These are phyloP conservation scores for Mylabris phalerata DNA, from an alignment of 1,140 invertebrate species.

Conservation along the genomic window DNA sequence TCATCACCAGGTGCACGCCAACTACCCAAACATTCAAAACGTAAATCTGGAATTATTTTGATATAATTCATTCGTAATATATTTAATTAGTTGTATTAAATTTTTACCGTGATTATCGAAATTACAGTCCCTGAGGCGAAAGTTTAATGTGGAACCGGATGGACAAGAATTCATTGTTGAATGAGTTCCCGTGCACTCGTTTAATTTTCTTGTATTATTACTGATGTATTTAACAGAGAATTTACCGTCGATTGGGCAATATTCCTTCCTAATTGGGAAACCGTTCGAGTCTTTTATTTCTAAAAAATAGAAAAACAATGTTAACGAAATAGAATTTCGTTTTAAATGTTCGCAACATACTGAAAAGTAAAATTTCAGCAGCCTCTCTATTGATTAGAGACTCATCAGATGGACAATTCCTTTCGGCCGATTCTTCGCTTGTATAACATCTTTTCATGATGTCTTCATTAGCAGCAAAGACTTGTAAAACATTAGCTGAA, in stretches of 20 bases:
- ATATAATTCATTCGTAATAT: neutral
- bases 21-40: conserved; percentile 61
- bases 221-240: conserved; percentile 56
- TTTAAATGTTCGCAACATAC: conserved; percentile 38
- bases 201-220: conserved; percentile 47
- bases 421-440: conserved; percentile 51
- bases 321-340: neutral
- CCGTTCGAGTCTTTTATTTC: conserved; percentile 49
- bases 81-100: neutral
- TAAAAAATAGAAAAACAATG: conserved; percentile 27
- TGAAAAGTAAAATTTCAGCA: conserved; percentile 49
- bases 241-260: conserved; percentile 59
- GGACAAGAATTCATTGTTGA: conserved; percentile 60
- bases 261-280: conserved; percentile 49
- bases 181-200: conserved; percentile 49
- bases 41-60: conserved; percentile 45
- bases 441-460: conserved; percentile 52
- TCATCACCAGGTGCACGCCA: conserved; percentile 55
- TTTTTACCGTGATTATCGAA: conserved; percentile 22
- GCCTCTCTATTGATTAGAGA: conserved; percentile 42
- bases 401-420: conserved; percentile 50
- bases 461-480: conserved; percentile 54
- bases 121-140: conserved; percentile 26
- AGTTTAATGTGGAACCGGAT: conserved; percentile 53
- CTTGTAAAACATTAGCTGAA: conserved; percentile 57